A percentile compares a stretch with the other conserved stretches of the same genome.
Conservation (phyloP, 2,797 vertebrate genomes). For the Tapirus indicus region DNA sequence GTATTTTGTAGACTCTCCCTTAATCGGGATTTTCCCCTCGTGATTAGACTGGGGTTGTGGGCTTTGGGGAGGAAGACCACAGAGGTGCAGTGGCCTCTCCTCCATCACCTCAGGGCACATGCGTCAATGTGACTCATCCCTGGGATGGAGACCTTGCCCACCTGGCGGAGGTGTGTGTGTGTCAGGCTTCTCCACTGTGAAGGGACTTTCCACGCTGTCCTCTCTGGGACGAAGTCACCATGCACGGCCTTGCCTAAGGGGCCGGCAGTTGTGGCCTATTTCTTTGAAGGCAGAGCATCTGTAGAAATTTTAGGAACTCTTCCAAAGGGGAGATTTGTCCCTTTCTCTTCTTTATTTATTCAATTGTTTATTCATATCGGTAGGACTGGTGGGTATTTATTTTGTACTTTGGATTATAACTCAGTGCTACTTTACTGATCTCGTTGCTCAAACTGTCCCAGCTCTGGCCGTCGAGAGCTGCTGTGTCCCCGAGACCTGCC, state of each 20-base stretch:
- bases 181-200: accelerated
- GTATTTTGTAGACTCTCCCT: neutral
- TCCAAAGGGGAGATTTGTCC: neutral
- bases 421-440: accelerated
- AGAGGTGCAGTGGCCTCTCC: accelerated
- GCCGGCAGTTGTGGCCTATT: neutral
- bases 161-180: accelerated
- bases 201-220: neutral
- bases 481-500: neutral
- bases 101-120: accelerated
- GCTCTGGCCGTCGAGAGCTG: accelerated
- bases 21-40: neutral
- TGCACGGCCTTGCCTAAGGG: accelerated
- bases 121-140: accelerated
- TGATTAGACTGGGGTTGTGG: accelerated
- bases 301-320: neutral
- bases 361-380: accelerated
- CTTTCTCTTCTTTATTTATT: neutral
- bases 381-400: neutral
- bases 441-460: neutral
- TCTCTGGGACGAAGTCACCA: neutral
- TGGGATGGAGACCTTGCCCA: neutral
- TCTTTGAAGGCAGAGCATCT: neutral
- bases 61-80: neutral
- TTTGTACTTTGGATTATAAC: neutral